Percentiles rank a stretch among this genome's conserved stretches.
Evolutionary conservation across 2,888 invertebrate genomes (phyloP).

Genomic region (Pristionchus mayeri): DNA sequence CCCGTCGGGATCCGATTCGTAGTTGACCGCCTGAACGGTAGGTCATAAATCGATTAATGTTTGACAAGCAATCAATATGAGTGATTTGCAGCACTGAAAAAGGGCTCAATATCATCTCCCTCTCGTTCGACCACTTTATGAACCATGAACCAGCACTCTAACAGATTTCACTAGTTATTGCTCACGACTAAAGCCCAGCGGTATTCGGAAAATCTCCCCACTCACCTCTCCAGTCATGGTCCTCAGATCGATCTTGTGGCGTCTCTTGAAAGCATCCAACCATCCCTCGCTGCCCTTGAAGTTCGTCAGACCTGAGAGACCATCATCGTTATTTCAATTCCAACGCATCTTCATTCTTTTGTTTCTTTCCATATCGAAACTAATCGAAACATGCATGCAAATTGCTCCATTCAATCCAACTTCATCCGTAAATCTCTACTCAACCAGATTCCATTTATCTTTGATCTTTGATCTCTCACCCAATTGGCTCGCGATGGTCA

Average conservation of each 20-base stretch:
- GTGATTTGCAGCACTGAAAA: no score
- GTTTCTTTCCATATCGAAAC: neutral
- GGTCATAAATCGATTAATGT: no score
- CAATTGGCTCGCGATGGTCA: slow-evolving; percentile 58
- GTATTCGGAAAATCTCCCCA: no score
- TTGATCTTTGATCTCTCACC: slow-evolving; percentile 52
- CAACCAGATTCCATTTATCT: neutral
- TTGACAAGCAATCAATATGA: no score
- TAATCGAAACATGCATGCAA: neutral
- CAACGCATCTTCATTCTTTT: neutral
- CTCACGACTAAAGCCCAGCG: no score
- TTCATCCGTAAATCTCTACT: no score
- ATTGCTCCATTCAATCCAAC: no score
- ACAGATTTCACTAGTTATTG: no score
- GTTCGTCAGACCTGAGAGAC: slow-evolving; percentile 54
- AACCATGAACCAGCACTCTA: no score
- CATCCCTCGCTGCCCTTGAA: slow-evolving; percentile 68
- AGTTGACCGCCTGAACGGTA: slow-evolving; percentile 55
- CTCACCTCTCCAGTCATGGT: slow-evolving; percentile 60
- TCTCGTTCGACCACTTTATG: no score
- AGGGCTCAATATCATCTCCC: no score
- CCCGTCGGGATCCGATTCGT: slow-evolving; percentile 56
- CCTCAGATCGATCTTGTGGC: slow-evolving; percentile 64
- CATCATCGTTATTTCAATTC: neutral
- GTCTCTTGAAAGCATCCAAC: slow-evolving; percentile 66